A percentile compares a stretch with the other conserved stretches of the same genome.
These are phyloP conservation scores for Celastrina argiolus DNA, from an alignment of 2,888 invertebrate species.

Conservation along the genomic window DNA sequence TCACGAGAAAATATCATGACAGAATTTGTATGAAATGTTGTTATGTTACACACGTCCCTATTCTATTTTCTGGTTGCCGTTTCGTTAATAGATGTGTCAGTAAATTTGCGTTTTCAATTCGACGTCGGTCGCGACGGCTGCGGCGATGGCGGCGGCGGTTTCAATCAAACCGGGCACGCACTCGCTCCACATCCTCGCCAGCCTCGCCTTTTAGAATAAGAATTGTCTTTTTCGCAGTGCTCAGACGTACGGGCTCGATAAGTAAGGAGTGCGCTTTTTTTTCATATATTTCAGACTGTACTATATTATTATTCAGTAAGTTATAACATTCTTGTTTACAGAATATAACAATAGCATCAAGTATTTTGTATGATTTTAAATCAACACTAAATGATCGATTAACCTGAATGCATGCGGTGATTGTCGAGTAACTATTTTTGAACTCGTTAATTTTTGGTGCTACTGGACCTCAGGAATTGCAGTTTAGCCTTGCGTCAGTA, in stretches of 20 bases:
- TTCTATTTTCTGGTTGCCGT: slow-evolving; percentile 59
- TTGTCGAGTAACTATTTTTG: background rate
- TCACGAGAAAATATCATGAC: slow-evolving; percentile 14
- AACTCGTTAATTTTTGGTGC: background rate
- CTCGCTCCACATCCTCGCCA: slow-evolving; percentile 71
- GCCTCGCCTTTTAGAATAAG: slow-evolving; percentile 74
- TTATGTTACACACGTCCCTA: slow-evolving; percentile 42
- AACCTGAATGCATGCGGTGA: background rate
- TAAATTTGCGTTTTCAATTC: slow-evolving; percentile 76
- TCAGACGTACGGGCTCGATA: slow-evolving; percentile 47
- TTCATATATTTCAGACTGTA: too few species aligned
- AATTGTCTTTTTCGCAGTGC: slow-evolving; percentile 75
- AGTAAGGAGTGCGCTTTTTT: slow-evolving; percentile 50
- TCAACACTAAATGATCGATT: background rate
- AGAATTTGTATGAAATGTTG: slow-evolving; percentile 36
- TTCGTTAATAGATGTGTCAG: slow-evolving; percentile 73
- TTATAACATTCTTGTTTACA: too few species aligned
- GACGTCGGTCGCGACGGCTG: slow-evolving; percentile 47
- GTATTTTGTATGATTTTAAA: background rate
- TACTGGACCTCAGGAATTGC: background rate
- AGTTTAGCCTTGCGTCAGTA: background rate
- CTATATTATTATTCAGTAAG: too few species aligned
- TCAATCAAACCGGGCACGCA: slow-evolving; percentile 76
- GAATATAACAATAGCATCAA: too few species aligned
- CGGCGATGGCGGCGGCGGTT: slow-evolving; percentile 47